A percentile compares a stretch with the other conserved stretches of the same genome.
phyloP scores from a whole-genome alignment of 1,140 invertebrate genomes.

The Babylonia areolata region DNA sequence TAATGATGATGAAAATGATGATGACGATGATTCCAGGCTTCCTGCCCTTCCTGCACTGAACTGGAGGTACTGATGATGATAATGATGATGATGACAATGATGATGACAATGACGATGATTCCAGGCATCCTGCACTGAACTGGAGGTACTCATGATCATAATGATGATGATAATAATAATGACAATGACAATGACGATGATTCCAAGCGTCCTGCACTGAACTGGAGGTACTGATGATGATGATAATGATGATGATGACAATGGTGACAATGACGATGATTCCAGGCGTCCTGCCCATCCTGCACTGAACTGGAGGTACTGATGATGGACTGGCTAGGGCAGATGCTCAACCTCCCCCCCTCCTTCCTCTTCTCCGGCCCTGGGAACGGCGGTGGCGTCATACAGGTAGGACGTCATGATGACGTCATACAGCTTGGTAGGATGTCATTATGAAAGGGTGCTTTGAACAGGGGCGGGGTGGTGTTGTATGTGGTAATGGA shows the following conservation, averaged over 20 bases:
- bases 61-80: no score
- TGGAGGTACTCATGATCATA: neutral
- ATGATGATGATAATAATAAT: neutral
- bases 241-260: neutral
- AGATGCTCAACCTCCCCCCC: slow-evolving; percentile 87
- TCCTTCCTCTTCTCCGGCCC: slow-evolving; percentile 83
- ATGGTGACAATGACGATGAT: neutral
- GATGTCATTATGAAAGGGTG: no score
- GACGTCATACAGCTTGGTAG: no score
- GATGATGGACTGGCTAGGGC: slow-evolving; percentile 95
- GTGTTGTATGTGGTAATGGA: no score
- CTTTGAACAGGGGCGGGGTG: no score
- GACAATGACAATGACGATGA: neutral
- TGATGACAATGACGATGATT: neutral
- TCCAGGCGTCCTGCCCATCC: slow-evolving; percentile 84
- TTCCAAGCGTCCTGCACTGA: no score
- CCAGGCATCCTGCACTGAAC: no score
- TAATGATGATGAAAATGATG: neutral
- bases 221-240: no score
- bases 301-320: slow-evolving; percentile 96
- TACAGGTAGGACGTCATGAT: slow-evolving; percentile 67
- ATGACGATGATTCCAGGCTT: no score
- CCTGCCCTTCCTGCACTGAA: no score
- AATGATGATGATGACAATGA: neutral
- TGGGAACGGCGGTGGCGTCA: slow-evolving; percentile 91